Conservation (phyloP, 1,140 invertebrate species). For the Ostrea denselamellosa region DNA sequence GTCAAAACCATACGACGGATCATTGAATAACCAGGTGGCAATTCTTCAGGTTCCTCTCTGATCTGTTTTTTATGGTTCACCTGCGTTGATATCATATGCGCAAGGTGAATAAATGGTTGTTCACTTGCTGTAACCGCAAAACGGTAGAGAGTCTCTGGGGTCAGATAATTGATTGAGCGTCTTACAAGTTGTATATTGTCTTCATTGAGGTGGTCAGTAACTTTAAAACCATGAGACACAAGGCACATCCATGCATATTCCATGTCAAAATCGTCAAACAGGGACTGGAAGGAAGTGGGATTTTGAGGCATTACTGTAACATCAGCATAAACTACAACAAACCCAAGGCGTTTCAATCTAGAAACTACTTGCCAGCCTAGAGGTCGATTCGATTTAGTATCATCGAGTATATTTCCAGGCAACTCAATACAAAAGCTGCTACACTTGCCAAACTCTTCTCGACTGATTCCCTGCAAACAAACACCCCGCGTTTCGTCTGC, state of each 20-base stretch:
- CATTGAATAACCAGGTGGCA: not conserved
- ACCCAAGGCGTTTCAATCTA: not conserved
- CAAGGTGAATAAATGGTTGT: conserved; percentile 20
- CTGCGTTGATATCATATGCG: not conserved
- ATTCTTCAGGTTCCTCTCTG: not conserved
- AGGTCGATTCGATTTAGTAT: not conserved
- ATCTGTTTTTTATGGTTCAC: not conserved
- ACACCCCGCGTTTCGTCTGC: conserved; percentile 26
- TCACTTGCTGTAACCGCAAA: not conserved
- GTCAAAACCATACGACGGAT: conserved; percentile 36
- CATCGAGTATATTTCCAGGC: not conserved
- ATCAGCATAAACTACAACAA: conserved; percentile 21
- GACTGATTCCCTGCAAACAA: not conserved
- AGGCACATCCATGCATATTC: conserved; percentile 47
- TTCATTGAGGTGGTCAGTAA: conserved; percentile 8
- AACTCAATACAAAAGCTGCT: conserved; percentile 25
- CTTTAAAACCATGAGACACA: conserved; percentile 38
- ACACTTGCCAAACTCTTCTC: conserved; percentile 11
- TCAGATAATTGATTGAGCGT: not conserved
- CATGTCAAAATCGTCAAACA: conserved; percentile 28
- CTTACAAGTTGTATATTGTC: not conserved
- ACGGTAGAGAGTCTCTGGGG: not conserved
- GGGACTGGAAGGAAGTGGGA: too few relatives aligned
- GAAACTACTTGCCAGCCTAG: not conserved
- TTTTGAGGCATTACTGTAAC: not conserved